Conservation (phyloP, 2,888 invertebrate genomes). For the Hedya salicella region DNA sequence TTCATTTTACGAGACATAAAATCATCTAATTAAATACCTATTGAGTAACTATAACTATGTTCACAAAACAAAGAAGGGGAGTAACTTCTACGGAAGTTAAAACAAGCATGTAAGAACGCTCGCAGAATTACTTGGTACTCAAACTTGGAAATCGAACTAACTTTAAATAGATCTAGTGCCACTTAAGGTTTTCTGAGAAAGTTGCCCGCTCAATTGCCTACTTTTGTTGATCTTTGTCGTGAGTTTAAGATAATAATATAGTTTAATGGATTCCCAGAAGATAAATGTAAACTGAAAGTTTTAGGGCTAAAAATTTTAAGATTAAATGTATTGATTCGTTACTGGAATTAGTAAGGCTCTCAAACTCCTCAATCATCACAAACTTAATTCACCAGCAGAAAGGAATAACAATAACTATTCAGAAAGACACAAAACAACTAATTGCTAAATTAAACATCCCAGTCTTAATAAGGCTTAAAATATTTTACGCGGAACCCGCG, state of each 20-base stretch:
- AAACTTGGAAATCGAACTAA: slow-evolving; percentile 32
- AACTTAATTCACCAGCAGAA: too few relatives aligned
- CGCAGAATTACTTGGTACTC: slow-evolving; percentile 26
- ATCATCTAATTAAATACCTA: not conserved
- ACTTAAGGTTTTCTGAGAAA: slow-evolving; percentile 22
- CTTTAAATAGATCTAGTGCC: slow-evolving; percentile 33
- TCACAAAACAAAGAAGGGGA: not conserved
- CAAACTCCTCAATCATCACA: too few relatives aligned
- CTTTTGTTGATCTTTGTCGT: slow-evolving; percentile 23
- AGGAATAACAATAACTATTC: too few relatives aligned
- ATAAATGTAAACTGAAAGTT: not conserved
- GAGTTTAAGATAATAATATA: not conserved
- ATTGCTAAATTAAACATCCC: too few relatives aligned
- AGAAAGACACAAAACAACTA: too few relatives aligned
- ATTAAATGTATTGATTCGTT: too few relatives aligned
- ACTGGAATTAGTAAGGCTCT: too few relatives aligned
- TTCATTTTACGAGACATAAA: too few relatives aligned
- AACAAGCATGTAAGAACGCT: slow-evolving; percentile 6
- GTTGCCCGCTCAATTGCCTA: slow-evolving; percentile 16
- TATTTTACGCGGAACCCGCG: too few relatives aligned
- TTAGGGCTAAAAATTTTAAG: too few relatives aligned
- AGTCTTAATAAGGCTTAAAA: too few relatives aligned
- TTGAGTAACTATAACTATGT: not conserved
- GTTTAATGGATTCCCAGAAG: not conserved
- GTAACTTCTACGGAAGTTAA: slow-evolving; percentile 2